Evolutionary conservation across 1,140 invertebrate genomes (phyloP), one percentile per base, ranked within the genome.

Genomic region (Sipha flava): DNA sequence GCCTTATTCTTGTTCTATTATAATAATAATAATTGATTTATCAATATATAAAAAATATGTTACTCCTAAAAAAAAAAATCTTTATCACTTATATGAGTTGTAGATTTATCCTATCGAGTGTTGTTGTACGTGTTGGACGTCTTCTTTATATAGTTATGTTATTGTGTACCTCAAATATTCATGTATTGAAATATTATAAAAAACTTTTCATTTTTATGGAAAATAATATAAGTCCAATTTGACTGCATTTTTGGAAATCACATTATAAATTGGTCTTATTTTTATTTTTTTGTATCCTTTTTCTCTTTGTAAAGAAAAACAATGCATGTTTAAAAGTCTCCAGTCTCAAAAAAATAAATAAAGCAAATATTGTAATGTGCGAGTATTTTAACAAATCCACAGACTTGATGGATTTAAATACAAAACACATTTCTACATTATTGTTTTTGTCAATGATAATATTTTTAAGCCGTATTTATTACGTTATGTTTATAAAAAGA

Each of bases 61-160:
- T 75, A 75, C 47, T 75, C 47, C 47, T 34, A 31, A 18, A 14
- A 31, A 73, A 29, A 70, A 52, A 57, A 26, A 73, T 52, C 29
- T 52, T 21, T 34, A 49, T 73, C 29, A 31, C 29, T 34, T 9
- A 31, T 49, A 70, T 52, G 47, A 52, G 18, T 52, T 73, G 52
- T 73, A 52, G 1, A 73, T 34, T 70, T 70, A 70, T 47, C 23
- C 66, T 54, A 73, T 73, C 10, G 47, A 54, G 49, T 73, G 49
- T 73, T 73, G 18, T 73, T 73, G 29, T 54, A 54, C 34, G 31
- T 14, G 47, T 73, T 37, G 45, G 31, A n/a, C 47, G 29, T 54
- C 47, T n/a, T n/a, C n/a, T 73, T 34, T 52, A 72, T 49, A 54
- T 45, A 72, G 31, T 54, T 23, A 52, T 45, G 18, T 52, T 73